A percentile compares a stretch with the other conserved stretches of the same genome.
These are phyloP conservation scores for Struthidea cinerea DNA, from an alignment of 2,113 vertebrate genomes.

Conservation along the genomic window DNA sequence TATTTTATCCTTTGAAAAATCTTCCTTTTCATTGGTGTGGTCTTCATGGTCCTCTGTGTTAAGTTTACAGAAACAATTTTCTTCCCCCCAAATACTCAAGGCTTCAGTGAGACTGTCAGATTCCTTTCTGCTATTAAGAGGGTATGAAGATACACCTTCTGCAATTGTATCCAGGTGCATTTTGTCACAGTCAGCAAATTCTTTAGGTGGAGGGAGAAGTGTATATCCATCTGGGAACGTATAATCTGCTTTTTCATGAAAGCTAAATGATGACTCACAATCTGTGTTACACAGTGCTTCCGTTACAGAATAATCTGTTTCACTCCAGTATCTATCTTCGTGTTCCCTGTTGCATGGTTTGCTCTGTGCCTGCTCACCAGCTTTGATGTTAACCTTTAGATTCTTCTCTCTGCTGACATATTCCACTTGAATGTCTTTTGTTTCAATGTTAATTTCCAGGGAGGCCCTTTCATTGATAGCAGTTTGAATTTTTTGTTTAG, in stretches of 20 bases:
- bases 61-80: conserved; percentile 16
- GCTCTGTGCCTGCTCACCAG: neutral
- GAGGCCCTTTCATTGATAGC: neutral
- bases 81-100: neutral
- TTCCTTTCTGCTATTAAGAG: neutral
- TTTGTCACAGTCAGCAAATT: conserved; percentile 66
- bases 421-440: conserved; percentile 56
- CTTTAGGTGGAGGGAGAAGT: conserved; percentile 65
- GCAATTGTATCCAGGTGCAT: conserved; percentile 45
- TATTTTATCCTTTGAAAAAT: conserved; percentile 14
- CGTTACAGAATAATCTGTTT: conserved; percentile 35
- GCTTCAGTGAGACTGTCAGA: neutral
- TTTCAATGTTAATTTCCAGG: conserved; percentile 62
- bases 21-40: neutral
- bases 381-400: conserved; percentile 55
- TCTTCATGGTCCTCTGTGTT: neutral
- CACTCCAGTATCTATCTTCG: neutral
- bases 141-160: conserved; percentile 41
- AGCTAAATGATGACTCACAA: conserved; percentile 8
- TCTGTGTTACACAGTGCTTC: conserved; percentile 31
- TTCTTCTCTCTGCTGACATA: conserved; percentile 45
- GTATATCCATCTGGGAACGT: neutral
- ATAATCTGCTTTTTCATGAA: conserved; percentile 21
- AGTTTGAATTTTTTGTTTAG: neutral
- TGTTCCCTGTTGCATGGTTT: neutral